Evolutionary conservation across 1,140 invertebrate species (phyloP), one percentile per base, ranked within the genome.

Genomic region (Achroia grisella): DNA sequence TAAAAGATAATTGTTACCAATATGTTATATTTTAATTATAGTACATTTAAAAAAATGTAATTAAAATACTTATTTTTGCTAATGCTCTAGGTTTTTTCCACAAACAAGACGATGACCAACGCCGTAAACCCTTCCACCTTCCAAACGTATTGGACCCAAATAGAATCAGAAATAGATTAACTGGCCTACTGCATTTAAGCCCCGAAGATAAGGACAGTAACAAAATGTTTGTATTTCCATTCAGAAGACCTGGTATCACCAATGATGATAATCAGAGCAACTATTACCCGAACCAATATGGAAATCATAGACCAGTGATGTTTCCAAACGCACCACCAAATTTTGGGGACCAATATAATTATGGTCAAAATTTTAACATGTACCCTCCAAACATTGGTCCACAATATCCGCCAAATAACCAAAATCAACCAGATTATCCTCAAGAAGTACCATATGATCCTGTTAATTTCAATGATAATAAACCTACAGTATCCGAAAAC

Each of bases 1-100:
- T n/a, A n/a, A n/a, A n/a, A n/a, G n/a, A n/a, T n/a, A n/a, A n/a
- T n/a, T n/a, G n/a, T n/a, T n/a, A n/a, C n/a, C n/a, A n/a, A n/a
- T n/a, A n/a, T n/a, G n/a, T n/a, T n/a, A n/a, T n/a, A n/a, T n/a
- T n/a, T n/a, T n/a, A n/a, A n/a, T n/a, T n/a, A n/a, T n/a, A n/a
- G n/a, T n/a, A n/a, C n/a, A n/a, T n/a, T n/a, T n/a, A n/a, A n/a
- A n/a, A n/a, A n/a, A n/a, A n/a, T n/a, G n/a, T n/a, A n/a, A n/a
- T n/a, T n/a, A n/a, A n/a, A n/a, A n/a, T n/a, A n/a, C n/a, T n/a
- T 8, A 8, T 15, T 15, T 37, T 17, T 37, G 1, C 35, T 3
- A 37, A 37, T 23, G 17, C 17, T 6, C n/a, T 65, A 78, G 76
- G 73, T 53, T 73, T 80, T 62, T 69, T 71, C 52, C 56, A 60